Conservation (phyloP, 1,140 invertebrate genomes). For the Helicoverpa armigera region DNA sequence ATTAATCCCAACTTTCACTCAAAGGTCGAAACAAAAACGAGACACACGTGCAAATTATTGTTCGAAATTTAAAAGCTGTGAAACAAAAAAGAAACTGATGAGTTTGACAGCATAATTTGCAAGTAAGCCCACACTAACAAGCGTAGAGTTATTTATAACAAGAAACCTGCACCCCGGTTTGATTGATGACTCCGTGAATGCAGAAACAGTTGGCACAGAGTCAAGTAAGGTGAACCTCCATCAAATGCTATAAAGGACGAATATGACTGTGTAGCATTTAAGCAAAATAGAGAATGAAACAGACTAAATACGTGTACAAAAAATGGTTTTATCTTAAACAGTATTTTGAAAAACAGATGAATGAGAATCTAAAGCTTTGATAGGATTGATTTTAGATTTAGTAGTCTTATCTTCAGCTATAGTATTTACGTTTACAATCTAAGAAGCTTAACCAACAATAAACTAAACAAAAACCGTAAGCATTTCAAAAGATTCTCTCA, state of each 20-base stretch:
- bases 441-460: too few species aligned
- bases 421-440: too few species aligned
- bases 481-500: too few species aligned
- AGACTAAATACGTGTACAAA: too few species aligned
- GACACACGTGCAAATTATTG: slow-evolving; percentile 1
- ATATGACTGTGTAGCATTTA: not conserved
- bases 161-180: slow-evolving; percentile 34
- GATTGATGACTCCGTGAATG: slow-evolving; percentile 48
- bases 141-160: slow-evolving; percentile 40
- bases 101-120: slow-evolving; percentile 48
- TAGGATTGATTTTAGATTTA: too few species aligned
- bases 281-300: not conserved
- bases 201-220: slow-evolving; percentile 43
- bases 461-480: too few species aligned
- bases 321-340: too few species aligned
- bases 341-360: too few species aligned
- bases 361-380: not conserved
- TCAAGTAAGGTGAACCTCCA: slow-evolving; percentile 23
- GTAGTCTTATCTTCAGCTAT: too few species aligned
- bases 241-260: not conserved
- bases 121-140: slow-evolving; percentile 42
- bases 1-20: not conserved
- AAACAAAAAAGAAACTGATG: slow-evolving; percentile 31
- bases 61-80: slow-evolving; percentile 6
- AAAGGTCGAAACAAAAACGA: not conserved